phyloP scores from a whole-genome alignment of 2,888 invertebrate genomes.

The Rhagonycha fulva region DNA sequence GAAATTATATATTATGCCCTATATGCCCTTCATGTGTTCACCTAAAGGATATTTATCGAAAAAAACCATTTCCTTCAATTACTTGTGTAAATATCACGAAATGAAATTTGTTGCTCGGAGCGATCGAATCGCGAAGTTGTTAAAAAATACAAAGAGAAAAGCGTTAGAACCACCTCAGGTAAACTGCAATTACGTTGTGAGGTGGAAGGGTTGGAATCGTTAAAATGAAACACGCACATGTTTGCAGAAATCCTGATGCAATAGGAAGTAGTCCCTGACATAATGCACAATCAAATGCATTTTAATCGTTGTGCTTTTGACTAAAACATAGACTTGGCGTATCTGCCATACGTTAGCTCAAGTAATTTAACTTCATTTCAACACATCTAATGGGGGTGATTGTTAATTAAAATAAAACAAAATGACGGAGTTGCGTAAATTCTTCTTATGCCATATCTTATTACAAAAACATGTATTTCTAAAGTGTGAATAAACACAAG shows the following conservation, averaged over 20 bases:
- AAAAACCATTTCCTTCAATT: background rate
- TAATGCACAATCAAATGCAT: background rate
- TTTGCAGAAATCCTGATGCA: background rate
- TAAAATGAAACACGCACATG: background rate
- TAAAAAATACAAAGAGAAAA: too few relatives aligned
- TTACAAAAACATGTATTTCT: conserved; percentile 1
- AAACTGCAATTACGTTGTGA: background rate
- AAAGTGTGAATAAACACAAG: conserved; percentile 4
- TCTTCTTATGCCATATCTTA: background rate
- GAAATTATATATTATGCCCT: too few relatives aligned
- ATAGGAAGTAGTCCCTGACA: background rate
- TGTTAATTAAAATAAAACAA: background rate
- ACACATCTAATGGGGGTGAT: background rate
- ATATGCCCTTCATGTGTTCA: too few relatives aligned
- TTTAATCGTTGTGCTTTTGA: background rate
- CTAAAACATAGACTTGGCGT: background rate
- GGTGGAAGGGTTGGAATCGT: background rate
- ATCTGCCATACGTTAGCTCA: background rate
- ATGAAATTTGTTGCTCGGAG: too few relatives aligned
- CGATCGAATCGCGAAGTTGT: too few relatives aligned
- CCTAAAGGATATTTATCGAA: background rate
- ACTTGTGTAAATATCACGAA: too few relatives aligned
- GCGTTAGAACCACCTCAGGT: background rate
- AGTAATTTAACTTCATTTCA: background rate
- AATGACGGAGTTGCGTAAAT: background rate